These are phyloP conservation scores for Rhynchopsitta pachyrhyncha DNA, from an alignment of 2,113 vertebrate genomes.

Conservation along the genomic window DNA sequence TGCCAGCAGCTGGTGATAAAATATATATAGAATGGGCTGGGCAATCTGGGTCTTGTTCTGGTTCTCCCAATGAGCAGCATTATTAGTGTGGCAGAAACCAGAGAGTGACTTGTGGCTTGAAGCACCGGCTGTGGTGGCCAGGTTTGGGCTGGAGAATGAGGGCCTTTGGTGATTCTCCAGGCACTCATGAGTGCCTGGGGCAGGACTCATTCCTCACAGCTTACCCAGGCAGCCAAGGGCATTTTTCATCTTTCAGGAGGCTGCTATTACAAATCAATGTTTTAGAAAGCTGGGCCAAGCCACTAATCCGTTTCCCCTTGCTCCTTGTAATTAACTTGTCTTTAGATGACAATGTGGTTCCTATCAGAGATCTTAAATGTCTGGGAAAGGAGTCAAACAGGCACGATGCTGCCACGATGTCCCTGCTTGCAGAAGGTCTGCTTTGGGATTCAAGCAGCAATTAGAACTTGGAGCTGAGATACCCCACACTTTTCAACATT, in stretches of 20 bases:
- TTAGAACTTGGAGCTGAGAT: background rate
- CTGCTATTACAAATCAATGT: background rate
- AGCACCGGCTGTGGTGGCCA: background rate
- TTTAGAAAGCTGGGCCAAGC: conserved; percentile 13
- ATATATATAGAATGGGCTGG: background rate
- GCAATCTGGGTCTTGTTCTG: background rate
- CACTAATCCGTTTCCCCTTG: background rate
- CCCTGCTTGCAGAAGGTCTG: background rate
- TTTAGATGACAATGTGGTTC: background rate
- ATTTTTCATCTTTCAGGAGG: conserved; percentile 18
- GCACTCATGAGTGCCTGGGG: background rate
- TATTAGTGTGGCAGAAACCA: background rate
- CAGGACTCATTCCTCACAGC: background rate
- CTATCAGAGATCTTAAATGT: background rate
- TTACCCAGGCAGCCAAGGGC: background rate
- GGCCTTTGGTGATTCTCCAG: background rate
- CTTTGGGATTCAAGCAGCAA: background rate
- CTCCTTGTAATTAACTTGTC: conserved; percentile 15
- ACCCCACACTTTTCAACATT: background rate
- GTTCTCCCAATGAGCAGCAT: background rate
- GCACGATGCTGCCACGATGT: rapidly evolving
- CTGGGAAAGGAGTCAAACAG: background rate
- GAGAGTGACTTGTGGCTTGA: background rate
- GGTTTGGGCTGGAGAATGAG: background rate
- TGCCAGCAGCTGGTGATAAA: background rate